Base-by-base conservation (phyloP, 1,140 invertebrate genomes). In the Lepidurus couesii region DNA sequence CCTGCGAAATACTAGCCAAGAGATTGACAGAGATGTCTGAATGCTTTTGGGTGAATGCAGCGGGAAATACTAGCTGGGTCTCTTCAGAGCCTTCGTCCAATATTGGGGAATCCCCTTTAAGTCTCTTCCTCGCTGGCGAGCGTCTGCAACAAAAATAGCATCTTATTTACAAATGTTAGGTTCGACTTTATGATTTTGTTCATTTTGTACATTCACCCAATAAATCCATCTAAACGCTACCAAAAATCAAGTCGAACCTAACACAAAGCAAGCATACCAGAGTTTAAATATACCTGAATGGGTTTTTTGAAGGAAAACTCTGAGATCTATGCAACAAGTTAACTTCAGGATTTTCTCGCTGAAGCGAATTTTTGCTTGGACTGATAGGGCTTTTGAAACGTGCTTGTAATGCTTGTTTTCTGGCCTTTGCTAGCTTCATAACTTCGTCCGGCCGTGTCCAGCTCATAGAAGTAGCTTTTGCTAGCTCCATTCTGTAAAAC, bases 341-440 rank as follows among this genome's bases (percentile, higher is more conserved):
- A n/a, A 79, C 21, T 79, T 75, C 11, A 74, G 79, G 74, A 45
- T n/a, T 65, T 65, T 78, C 77, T 74, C 77, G 11, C 79, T 82
- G 42, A 73, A 44, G 73, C 11, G 75, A 43, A 44, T 73, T 74
- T 74, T 53, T 79, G 10, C 76, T 65, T 9, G 45, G 42, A 13
- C 16, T 65, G 21, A 42, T 45, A 74, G 79, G 78, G 45, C 82
- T 80, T 75, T 82, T 81, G 75, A 92, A 87, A 77, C 89, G 85
- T 80, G 89, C 89, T 85, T 92, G 89, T 74, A 93, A 85, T 16
- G 90, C 90, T 84, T 88, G 88, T 84, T 92, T 92, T 83, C 89
- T 89, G 80, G 88, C 85, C 83, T 91, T 91, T 75, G 92, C 88
- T 24, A 92, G 81, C 82, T 88, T 88, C 89, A 92, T 90, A 45